Base-by-base conservation (phyloP, 2,113 vertebrate genomes). In the Ascaphus truei region DNA sequence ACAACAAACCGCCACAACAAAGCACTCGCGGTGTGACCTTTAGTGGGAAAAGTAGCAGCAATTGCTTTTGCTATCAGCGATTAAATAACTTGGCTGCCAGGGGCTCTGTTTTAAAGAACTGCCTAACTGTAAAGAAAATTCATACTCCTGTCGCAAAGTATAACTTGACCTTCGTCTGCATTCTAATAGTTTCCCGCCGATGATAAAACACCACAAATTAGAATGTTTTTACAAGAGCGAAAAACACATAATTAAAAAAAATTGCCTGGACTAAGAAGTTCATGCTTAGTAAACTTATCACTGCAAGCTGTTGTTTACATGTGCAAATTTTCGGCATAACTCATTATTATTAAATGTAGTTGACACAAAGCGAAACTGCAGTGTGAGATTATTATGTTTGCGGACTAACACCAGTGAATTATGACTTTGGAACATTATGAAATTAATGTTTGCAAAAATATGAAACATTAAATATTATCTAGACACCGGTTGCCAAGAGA, bases 291-390 rank as follows among this genome's bases (percentile, higher is more conserved):
- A 72, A 68, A 75, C 60, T 74, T 72, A 22, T 51, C 11, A 25
- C 50, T 72, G 43, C 55, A 60, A 48, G 74, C 65, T 67, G 43
- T 34, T 62, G 31, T 62, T 33, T 63, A 76, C 68, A 45, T 64
- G 12, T 69, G 68, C 60, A 79, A 79, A 80, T 79, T 72, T 55
- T 62, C 68, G 62, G 16, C 59, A 79, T 77, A 77, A 27, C 62
- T 78, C 72, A 78, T 73, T 62, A 79, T 73, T 79, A 75, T 41
- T 72, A 68, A 81, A 75, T 76, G 71, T 51, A 73, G 47, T 75
- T 33, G 48, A 29, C n/a, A 67, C 64, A 39, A 66, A 55, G n/a
- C 31, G 36, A 50, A 56, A 56, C 25, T 39, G 26, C 51, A 25
- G 30, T 25, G 57, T 22, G 9, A 27, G 41, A 60, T 68, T 59